Base-by-base conservation (phyloP, 1,140 invertebrate genomes). In the Calosoma granatense region DNA sequence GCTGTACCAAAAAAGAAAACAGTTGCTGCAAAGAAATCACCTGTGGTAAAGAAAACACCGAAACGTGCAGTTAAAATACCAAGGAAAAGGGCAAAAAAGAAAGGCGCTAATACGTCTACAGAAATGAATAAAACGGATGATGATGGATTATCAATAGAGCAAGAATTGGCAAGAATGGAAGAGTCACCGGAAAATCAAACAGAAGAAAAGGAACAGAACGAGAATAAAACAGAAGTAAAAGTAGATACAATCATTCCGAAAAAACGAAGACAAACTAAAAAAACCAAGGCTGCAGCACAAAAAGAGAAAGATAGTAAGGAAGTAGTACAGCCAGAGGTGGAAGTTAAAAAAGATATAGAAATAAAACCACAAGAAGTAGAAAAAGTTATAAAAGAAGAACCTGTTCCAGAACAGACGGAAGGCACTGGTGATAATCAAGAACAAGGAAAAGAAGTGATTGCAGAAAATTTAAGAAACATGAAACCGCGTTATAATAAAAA, bases 401-500 rank as follows among this genome's bases (percentile, higher is more conserved):
- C n/a, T n/a, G n/a, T n/a, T n/a, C n/a, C n/a, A n/a, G 26, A 30
- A 30, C 14, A 6, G 26, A 14, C 4, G 4, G 14, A 30, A 30
- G 14, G 26, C 14, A 14, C 26, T 30, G 26, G 14, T 30, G 14
- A 30, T 30, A 47, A 47, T 17, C 26, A 36, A n/a, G 26, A 36
- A 47, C 9, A 9, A 4, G 6, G 41, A 9, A 47, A 47, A 47
- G 26, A 47, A 11, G 9, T 47, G 17, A 17, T 11, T 12, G 17
- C 17, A 4, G 41, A 17, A 11, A 17, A 17, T 47, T 9, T 47
- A 47, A 23, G 57, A 17, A 43, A 57, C 54, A 22, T 23, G n/a
- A 56, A 56, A 54, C 17, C 57, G 17, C 56, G 53, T 43, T 56
- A 30, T 53, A 61, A 61, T 15, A 59, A 53, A 47, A 60, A 63